Base-by-base conservation (phyloP, 2,797 vertebrate species). In the Lepus townsendii region DNA sequence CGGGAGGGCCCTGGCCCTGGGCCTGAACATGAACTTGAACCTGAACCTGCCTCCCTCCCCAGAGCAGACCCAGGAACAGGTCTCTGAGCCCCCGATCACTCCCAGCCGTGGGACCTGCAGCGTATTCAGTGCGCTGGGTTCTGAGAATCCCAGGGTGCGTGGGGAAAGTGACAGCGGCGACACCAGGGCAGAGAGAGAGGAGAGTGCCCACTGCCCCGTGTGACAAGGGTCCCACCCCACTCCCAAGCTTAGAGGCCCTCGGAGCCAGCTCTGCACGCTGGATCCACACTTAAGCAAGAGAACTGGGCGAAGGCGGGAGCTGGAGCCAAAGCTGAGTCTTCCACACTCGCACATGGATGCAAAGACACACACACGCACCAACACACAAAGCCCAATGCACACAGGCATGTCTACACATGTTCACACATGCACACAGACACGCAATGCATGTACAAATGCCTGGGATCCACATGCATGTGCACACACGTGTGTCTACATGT, bases 241-340 rank as follows among this genome's bases (percentile, higher is more conserved):
- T n/a, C 38, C 71, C 66, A 7, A 30, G 83, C 54, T 38, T 38
- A 7, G 72, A 65, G n/a, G 5, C 30, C 26, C 60, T 7, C 17
- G 50, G 52, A 47, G 65, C 27, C 13, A 3, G 38, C 65, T 54
- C 65, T 78, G 12, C 4, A 54, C 54, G 63, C 27, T 6, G 7
- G 35, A 71, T 3, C 16, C 24, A 66, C 8, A 0, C 52, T 60
- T 30, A 6, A 22, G n/a, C 0, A 0, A 17, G 60, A 83, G 50
- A 63, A 69, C 54, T 1, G 3, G 77, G 38, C 35, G 26, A 11
- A 66, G 12, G 19, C 54, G 22, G 32, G 9, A 6, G 12, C 32
- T 3, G 5, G 65, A 63, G 57, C 11, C 42, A 12, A 5, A 32
- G 65, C 42, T 30, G 3, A 9, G 9, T 35, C 30, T 32, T 78